These are phyloP conservation scores for Erannis defoliaria DNA, from an alignment of 2,888 invertebrate genomes.

Conservation along the genomic window DNA sequence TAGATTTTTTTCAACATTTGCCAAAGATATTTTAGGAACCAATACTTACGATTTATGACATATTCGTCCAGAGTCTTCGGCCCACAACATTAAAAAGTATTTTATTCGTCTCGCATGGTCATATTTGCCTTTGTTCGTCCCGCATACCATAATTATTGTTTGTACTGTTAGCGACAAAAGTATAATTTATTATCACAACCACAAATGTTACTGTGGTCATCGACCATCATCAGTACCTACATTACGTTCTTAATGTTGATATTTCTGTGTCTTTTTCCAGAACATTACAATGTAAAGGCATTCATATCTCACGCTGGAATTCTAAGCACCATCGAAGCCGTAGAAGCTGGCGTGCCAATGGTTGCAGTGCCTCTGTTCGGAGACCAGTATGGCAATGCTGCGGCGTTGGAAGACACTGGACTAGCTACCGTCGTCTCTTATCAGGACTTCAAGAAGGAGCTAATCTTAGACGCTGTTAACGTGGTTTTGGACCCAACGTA, in stretches of 20 bases:
- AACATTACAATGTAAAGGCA: constrained; percentile 89
- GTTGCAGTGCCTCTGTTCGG: constrained; percentile 90
- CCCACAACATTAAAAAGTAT: no score
- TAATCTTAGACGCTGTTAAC: constrained; percentile 83
- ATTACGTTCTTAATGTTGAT: neutral
- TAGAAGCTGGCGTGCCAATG: constrained; percentile 89
- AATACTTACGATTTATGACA: no score
- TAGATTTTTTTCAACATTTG: no score
- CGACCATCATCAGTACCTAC: no score
- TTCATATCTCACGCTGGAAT: constrained; percentile 90
- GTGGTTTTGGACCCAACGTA: constrained; percentile 87
- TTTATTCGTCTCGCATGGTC: no score
- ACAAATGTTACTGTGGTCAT: no score
- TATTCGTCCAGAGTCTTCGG: no score
- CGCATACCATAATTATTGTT: no score
- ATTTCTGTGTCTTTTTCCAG: constrained; percentile 67
- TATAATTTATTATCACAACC: no score
- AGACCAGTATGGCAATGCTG: constrained; percentile 89
- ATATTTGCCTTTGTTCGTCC: no score
- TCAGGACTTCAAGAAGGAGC: constrained; percentile 84
- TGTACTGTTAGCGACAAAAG: no score
- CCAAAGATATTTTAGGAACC: no score
- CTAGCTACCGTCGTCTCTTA: constrained; percentile 87
- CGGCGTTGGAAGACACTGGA: constrained; percentile 86
- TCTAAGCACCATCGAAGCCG: constrained; percentile 89